Evolutionary conservation across 2,113 vertebrate species (phyloP), one percentile per base, ranked within the genome.

Genomic region (Pollimyrus isidori): DNA sequence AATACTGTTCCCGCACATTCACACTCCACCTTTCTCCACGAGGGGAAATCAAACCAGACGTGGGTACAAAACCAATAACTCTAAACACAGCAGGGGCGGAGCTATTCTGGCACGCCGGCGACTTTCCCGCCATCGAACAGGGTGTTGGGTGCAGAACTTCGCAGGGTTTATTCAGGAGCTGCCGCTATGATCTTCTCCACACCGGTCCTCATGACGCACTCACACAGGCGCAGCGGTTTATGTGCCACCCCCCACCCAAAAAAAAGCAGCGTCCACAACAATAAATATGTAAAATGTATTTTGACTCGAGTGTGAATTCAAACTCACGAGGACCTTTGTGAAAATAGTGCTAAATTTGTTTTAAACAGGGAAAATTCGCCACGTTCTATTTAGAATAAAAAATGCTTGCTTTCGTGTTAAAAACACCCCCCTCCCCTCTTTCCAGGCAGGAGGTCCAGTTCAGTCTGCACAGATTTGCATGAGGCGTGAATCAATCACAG

Each of bases 401-500:
- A 15, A 83, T 3, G 19, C 76, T 48, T n/a, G 13, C 7, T 50
- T 46, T 10, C 62, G 3, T 65, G 62, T 65, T 65, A 76, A 17
- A 39, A 35, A 0, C 0, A 30, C 69, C 35, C 15, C 35, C 73
- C 5, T 10, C 73, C 73, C 73, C 73, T 26, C 49, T 35, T 92
- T 92, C 94, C 93, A 95, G 93, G 93, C 94, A 94, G 93, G 93
- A 89, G 39, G 53, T 62, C 85, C 91, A 88, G 89, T 90, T 88
- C 91, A 86, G 89, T 90, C 89, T 90, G 84, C 92, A 92, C 92
- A 91, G 39, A 93, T 91, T 92, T 92, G 93, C 92, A 91, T 91
- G 92, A 91, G 89, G 92, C 92, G 90, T 90, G 92, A 94, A 96
- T 94, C 93, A 96, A 97, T 97, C 96, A 96, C 96, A 96, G 95